Evolutionary conservation across 2,888 invertebrate species (phyloP).

Genomic region (Thelaira solivaga): DNA sequence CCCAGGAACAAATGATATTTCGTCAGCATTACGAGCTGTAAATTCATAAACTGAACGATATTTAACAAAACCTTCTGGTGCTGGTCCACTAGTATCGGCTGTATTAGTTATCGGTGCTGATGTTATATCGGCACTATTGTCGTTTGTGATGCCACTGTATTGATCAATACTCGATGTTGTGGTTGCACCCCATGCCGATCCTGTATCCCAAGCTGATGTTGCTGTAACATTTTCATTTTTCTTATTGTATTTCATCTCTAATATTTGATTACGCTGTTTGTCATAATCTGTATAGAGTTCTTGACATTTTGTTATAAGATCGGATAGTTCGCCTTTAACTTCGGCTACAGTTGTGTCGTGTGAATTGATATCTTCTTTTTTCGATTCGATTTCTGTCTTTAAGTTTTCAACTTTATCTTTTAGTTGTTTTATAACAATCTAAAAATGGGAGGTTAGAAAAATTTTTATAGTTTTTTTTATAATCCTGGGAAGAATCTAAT

Average conservation of each 20-base stretch:
- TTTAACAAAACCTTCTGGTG: constrained; percentile 80
- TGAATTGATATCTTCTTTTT: constrained; percentile 88
- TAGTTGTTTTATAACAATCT: constrained; percentile 84
- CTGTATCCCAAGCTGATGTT: constrained; percentile 80
- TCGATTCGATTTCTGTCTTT: constrained; percentile 86
- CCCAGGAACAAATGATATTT: constrained; percentile 94
- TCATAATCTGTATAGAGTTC: constrained; percentile 83
- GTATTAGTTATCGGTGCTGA: constrained; percentile 57
- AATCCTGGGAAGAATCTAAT: too few species aligned
- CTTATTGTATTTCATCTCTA: constrained; percentile 79
- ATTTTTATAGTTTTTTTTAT: neutral
- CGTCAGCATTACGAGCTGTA: constrained; percentile 92
- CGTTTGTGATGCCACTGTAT: constrained; percentile 68
- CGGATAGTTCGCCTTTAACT: constrained; percentile 82
- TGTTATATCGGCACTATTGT: constrained; percentile 68
- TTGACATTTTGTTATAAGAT: constrained; percentile 84
- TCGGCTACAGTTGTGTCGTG: constrained; percentile 88
- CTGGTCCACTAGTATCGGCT: constrained; percentile 73
- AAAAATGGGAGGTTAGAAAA: neutral
- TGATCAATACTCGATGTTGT: constrained; percentile 67
- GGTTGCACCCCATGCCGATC: constrained; percentile 63
- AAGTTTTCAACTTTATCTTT: constrained; percentile 86
- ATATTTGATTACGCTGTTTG: constrained; percentile 80
- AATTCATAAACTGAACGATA: constrained; percentile 97
- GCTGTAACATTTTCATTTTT: constrained; percentile 75